A percentile compares a stretch with the other conserved stretches of the same genome.
These are phyloP conservation scores for Thysanoteuthis rhombus DNA, from an alignment of 2,888 invertebrate species.

Conservation along the genomic window DNA sequence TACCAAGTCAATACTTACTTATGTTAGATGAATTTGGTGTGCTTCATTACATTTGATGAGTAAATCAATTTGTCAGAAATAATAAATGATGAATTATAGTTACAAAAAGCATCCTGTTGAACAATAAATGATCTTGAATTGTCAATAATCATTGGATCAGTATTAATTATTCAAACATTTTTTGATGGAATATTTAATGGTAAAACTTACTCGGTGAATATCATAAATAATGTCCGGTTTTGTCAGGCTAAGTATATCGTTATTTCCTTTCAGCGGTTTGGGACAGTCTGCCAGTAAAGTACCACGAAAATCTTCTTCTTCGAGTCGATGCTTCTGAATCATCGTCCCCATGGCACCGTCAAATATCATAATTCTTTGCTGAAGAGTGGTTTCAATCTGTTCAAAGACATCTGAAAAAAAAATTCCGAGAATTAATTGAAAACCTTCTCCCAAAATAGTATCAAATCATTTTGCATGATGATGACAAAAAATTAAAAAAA, in stretches of 20 bases:
- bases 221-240: slow-evolving; percentile 71
- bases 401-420: slow-evolving; percentile 40
- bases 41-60: too few species aligned
- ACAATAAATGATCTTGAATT: too few species aligned
- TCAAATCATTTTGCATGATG: too few species aligned
- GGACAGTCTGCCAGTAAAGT: slow-evolving; percentile 68
- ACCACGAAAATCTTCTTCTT: slow-evolving; percentile 71
- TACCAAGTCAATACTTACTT: too few species aligned
- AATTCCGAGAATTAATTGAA: not conserved
- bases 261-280: slow-evolving; percentile 72
- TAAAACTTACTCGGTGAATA: slow-evolving; percentile 69
- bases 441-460: not conserved
- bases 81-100: too few species aligned
- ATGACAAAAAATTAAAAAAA: too few species aligned
- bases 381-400: slow-evolving; percentile 49
- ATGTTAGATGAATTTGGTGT: too few species aligned
- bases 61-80: too few species aligned
- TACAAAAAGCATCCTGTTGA: too few species aligned
- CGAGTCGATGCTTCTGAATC: slow-evolving; percentile 71
- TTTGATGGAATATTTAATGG: too few species aligned
- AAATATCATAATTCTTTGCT: slow-evolving; percentile 70
- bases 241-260: slow-evolving; percentile 72
- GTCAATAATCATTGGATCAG: too few species aligned
- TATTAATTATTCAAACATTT: too few species aligned
- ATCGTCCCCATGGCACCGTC: slow-evolving; percentile 76